phyloP scores from a whole-genome alignment of 2,888 invertebrate species.

The Drosophila flavopinicola region DNA sequence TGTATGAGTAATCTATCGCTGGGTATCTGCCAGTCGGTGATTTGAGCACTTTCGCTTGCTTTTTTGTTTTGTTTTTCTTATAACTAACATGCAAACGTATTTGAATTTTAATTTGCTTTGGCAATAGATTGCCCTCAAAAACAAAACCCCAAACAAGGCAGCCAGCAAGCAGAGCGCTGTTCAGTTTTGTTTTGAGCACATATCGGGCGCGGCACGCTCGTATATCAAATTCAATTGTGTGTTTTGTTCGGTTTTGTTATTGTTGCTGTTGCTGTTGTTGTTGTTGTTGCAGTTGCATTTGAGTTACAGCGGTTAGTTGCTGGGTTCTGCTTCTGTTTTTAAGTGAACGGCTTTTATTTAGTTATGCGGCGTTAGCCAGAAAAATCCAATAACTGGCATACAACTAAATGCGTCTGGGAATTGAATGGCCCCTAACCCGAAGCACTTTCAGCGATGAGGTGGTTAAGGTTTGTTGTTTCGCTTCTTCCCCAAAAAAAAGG shows the following conservation, averaged over 20 bases:
- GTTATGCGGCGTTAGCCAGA: conserved; percentile 55
- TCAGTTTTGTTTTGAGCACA: conserved; percentile 42
- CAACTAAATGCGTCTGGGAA: conserved; percentile 58
- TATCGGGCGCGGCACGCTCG: conserved; percentile 45
- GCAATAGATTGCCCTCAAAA: conserved; percentile 39
- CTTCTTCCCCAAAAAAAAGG: background rate
- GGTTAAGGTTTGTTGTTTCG: conserved; percentile 28
- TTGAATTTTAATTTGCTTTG: conserved; percentile 72
- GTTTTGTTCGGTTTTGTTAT: conserved; percentile 11
- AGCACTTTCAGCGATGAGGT: conserved; percentile 51
- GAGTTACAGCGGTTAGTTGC: conserved; percentile 49
- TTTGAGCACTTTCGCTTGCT: background rate
- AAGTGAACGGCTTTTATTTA: conserved; percentile 69
- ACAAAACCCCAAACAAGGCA: conserved; percentile 24
- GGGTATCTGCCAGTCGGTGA: background rate
- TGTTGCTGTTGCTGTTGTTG: conserved; percentile 17
- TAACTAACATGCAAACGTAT: conserved; percentile 55
- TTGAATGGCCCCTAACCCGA: conserved; percentile 17
- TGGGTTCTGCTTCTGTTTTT: conserved; percentile 29
- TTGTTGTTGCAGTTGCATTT: conserved; percentile 36
- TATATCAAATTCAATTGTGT: conserved; percentile 67
- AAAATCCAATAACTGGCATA: conserved; percentile 55
- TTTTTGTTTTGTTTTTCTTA: conserved; percentile 14
- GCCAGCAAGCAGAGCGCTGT: background rate
- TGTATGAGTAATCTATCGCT: too few species aligned